Conservation (phyloP, 2,797 vertebrate genomes). For the Chelonia mydas region DNA sequence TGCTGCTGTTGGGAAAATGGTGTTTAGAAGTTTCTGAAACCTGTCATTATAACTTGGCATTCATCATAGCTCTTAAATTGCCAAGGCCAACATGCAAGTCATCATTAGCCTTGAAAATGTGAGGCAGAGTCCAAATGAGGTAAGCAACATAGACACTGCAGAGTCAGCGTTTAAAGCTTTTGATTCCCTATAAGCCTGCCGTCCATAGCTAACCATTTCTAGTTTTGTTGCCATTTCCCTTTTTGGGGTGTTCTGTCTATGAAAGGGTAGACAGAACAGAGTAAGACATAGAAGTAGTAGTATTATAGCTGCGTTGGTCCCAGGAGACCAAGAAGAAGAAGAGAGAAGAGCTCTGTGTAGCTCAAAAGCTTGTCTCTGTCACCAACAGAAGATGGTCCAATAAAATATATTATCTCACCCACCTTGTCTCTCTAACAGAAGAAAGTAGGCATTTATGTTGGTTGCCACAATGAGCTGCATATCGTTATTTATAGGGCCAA, state of each 20-base stretch:
- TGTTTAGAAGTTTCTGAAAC: not conserved
- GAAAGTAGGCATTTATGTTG: not conserved
- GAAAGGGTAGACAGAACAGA: not conserved
- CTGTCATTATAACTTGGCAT: not conserved
- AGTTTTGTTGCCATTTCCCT: fast-evolving
- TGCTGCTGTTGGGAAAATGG: not conserved
- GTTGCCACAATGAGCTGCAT: not conserved
- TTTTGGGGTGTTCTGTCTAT: not conserved
- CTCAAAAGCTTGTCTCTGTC: too few relatives aligned
- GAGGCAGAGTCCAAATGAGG: not conserved
- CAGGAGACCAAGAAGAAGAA: too few relatives aligned
- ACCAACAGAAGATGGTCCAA: not conserved
- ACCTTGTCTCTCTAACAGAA: not conserved
- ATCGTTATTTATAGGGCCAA: not conserved
- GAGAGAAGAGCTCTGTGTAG: too few relatives aligned
- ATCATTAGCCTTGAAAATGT: not conserved
- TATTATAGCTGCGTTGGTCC: too few relatives aligned
- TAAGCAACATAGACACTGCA: not conserved
- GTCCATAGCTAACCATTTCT: not conserved
- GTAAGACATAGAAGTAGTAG: not conserved
- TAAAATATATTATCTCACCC: not conserved
- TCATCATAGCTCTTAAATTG: not conserved
- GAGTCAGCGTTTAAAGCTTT: not conserved
- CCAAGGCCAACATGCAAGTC: not conserved
- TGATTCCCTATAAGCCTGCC: not conserved